These are phyloP conservation scores for Pampusana beccarii DNA, from an alignment of 2,113 vertebrate species.

Conservation along the genomic window DNA sequence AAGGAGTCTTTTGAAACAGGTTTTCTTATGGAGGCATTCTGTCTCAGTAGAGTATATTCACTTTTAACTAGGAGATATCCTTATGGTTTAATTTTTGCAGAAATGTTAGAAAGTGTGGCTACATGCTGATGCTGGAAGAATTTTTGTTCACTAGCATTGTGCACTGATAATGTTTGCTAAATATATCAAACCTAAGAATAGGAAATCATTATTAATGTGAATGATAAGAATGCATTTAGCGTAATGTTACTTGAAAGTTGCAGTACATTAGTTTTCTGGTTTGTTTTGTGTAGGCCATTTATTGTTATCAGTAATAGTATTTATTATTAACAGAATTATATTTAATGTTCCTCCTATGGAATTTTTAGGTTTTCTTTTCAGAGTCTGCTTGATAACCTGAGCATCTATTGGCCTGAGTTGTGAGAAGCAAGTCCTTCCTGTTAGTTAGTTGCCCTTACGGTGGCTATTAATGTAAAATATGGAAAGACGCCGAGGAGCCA, in stretches of 20 bases:
- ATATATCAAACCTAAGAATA: neutral
- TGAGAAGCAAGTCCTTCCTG: neutral
- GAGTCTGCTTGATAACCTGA: neutral
- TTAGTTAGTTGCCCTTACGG: neutral
- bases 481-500: neutral
- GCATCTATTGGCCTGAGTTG: neutral
- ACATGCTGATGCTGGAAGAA: neutral
- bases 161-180: neutral
- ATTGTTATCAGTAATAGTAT: neutral
- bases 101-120: neutral
- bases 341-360: neutral
- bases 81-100: neutral
- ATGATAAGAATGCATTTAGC: neutral
- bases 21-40: neutral
- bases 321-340: neutral
- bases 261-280: neutral
- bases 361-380: neutral
- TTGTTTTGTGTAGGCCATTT: neutral
- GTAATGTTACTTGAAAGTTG: neutral
- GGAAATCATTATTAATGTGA: neutral
- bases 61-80: neutral
- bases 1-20: neutral
- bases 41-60: neutral
- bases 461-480: neutral
- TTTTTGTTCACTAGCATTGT: neutral